Base-by-base conservation (phyloP, 2,113 vertebrate species). In the Psophia crepitans region DNA sequence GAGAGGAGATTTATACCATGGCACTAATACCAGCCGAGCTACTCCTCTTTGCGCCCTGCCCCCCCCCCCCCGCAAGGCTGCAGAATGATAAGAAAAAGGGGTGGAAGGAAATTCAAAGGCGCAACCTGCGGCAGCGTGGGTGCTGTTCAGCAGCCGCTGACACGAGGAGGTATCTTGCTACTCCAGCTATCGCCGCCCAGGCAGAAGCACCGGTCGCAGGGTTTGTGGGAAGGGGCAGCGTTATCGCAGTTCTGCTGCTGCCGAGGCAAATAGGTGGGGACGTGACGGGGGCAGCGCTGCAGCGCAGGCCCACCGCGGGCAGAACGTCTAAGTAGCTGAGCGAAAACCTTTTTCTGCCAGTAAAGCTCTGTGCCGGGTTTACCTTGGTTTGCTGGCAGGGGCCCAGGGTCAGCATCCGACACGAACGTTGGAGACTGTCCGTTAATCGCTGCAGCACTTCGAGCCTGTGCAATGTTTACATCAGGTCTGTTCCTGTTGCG, bases 101-200 rank as follows among this genome's bases (percentile, higher is more conserved):
- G 27, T 23, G 30, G 49, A 44, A 79, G 48, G 66, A 71, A 71
- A 56, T 49, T 46, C 10, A 26, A 27, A 49, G 37, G 6, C 37
- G 14, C 19, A 18, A 41, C 44, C 22, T 1, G 5, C 6, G 22
- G 30, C 53, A 68, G 11, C 1, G 0, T 9, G 9, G 49, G 28
- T 49, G 46, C 12, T 87, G 46, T 26, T 73, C 0, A 1, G 13
- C 1, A 2, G 43, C 68, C 69, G 60, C 60, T 48, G 56, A 4
- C 19, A 27, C 0, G 1, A 20, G 60, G 28, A 37, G 22, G n/a
- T 14, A 16, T 46, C 49, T 64, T 80, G 6, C 46, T 69, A 5
- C 43, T 49, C 37, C 56, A 37, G 65, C 0, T 2, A 4, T 11
- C 6, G 4, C 56, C 41, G 15, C 24, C 32, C 27, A 28, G 17